A percentile compares a stretch with the other conserved stretches of the same genome.
phyloP scores from a whole-genome alignment of 2,113 vertebrate species.

The Phrynocephalus versicolor region DNA sequence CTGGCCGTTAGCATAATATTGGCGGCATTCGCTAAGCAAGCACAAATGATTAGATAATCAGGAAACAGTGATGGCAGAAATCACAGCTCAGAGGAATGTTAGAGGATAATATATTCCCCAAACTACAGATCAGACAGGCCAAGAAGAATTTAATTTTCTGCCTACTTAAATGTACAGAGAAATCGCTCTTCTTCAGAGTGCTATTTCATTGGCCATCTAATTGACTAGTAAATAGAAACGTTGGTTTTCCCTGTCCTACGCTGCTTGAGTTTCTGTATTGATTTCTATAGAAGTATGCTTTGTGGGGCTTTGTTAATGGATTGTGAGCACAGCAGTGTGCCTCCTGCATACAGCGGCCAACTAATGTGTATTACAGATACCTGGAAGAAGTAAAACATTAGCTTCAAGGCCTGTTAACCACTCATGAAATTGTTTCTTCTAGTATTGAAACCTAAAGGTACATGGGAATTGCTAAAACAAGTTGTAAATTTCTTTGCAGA shows the following conservation, averaged over 20 bases:
- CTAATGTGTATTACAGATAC: neutral
- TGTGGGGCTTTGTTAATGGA: neutral
- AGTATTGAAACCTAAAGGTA: neutral
- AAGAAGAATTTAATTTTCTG: constrained; percentile 41
- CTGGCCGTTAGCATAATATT: neutral
- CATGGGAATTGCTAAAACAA: neutral
- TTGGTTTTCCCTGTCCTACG: neutral
- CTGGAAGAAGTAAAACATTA: neutral
- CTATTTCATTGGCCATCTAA: constrained; percentile 13
- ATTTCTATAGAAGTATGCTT: constrained; percentile 8
- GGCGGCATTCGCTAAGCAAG: neutral
- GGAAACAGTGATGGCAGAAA: constrained; percentile 1
- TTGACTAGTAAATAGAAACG: constrained; percentile 25
- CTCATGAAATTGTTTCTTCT: neutral
- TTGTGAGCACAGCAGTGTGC: neutral
- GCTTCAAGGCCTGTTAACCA: neutral
- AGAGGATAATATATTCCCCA: neutral
- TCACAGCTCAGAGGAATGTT: neutral
- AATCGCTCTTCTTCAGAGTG: neutral
- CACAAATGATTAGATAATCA: neutral
- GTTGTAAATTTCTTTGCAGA: neutral
- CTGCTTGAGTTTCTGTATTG: neutral
- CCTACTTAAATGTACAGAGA: constrained; percentile 38
- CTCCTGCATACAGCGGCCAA: neutral
- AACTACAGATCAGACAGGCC: neutral